Base-by-base conservation (phyloP, 2,113 vertebrate species). In the Ivindomyrus marchei region DNA sequence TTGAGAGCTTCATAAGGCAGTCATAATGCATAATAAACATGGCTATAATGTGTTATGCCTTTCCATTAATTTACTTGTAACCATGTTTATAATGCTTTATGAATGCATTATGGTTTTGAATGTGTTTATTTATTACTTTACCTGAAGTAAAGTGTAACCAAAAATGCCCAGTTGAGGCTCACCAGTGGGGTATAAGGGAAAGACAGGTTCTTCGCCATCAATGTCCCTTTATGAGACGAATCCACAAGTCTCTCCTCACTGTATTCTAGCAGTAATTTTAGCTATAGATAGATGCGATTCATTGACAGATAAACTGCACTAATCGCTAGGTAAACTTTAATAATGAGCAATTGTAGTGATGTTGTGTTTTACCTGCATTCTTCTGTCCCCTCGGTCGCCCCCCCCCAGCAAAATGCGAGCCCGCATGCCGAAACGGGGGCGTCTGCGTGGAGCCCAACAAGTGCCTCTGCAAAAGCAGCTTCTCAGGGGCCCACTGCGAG, bases 361-460 rank as follows among this genome's bases (percentile, higher is more conserved):
- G n/a, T 31, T 27, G 8, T 31, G 62, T 31, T 70, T 31, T 27
- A 31, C 10, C 27, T 70, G 62, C 9, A 83, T 42, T 83, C 4
- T 83, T 83, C 90, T 91, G 8, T 13, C n/a, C 5, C 45, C 36
- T 31, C 27, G 46, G 50, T 13, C 62, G 1, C 50, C 92, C 84
- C 92, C 80, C 80, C 92, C 47, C 93, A 99, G 98, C 98, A 88
- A 99, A 99, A 94, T 99, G 98, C 92, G 98, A 98, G 77, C 98
- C 98, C 52, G 94, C 93, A 0, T 99, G 98, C 93, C 98, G 97
- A 90, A 98, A 99, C 0, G 98, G 98, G 89, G 98, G 98, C 4
- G 98, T 98, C 91, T 99, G 98, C 50, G 94, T 98, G 90, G 96
- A 98, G 94, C 98, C 98, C 11, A 97, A 97, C 95, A 98, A 97